Evolutionary conservation across 2,113 vertebrate species (phyloP).

Genomic region (Prionailurus bengalensis): DNA sequence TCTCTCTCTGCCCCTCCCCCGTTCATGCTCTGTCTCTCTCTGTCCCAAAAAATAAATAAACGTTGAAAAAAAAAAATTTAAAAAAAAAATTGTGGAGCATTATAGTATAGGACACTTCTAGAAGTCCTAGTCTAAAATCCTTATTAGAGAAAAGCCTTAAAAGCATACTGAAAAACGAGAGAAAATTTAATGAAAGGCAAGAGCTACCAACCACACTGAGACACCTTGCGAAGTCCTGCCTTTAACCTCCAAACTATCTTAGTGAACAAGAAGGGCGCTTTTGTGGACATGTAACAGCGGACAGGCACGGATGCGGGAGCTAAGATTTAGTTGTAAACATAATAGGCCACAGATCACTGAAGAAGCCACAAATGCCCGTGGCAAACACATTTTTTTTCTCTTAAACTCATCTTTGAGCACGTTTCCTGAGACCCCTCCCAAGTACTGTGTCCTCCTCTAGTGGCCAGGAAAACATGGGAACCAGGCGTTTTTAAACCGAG

Average conservation of each 20-base stretch:
- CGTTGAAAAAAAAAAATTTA: too few species aligned
- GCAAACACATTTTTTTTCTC: not conserved
- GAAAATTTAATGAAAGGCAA: not conserved
- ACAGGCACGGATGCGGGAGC: not conserved
- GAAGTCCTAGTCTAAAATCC: not conserved
- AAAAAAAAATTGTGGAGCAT: not conserved
- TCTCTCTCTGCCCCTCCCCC: too few species aligned
- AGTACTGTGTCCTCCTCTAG: too few species aligned
- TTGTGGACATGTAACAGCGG: not conserved
- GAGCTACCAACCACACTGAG: not conserved
- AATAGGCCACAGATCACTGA: not conserved
- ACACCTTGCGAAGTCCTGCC: not conserved
- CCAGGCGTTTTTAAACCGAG: not conserved
- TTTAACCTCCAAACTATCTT: not conserved
- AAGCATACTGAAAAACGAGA: not conserved
- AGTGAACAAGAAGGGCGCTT: not conserved
- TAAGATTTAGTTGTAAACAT: not conserved
- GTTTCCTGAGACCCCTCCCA: not conserved
- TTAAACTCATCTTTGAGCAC: not conserved
- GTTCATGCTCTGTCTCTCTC: too few species aligned
- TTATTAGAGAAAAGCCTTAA: not conserved
- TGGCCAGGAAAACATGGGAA: not conserved
- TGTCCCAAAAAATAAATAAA: too few species aligned
- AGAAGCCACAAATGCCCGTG: not conserved
- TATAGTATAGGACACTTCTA: not conserved